These are phyloP conservation scores for Oncorhynchus gorbuscha DNA, from an alignment of 2,113 vertebrate species.

Conservation along the genomic window DNA sequence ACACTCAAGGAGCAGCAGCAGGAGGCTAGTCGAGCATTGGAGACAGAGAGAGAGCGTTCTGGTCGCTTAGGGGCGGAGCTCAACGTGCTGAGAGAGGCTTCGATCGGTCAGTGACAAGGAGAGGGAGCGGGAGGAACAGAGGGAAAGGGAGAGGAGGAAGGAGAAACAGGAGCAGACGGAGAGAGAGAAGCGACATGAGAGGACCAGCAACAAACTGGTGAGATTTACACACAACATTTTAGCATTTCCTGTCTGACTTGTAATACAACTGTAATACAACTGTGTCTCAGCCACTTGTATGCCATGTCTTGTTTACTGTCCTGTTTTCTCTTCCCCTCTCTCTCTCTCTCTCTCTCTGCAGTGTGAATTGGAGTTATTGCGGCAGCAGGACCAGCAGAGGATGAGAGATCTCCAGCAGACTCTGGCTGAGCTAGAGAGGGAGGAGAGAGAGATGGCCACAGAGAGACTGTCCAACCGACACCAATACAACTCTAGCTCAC, in stretches of 20 bases:
- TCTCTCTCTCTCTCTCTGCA: conserved; percentile 43
- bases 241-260: too few species aligned
- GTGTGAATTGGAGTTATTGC: conserved; percentile 80
- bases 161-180: conserved; percentile 67
- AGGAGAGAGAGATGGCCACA: conserved; percentile 60
- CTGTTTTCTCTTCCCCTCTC: neutral
- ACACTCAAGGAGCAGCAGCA: conserved; percentile 70
- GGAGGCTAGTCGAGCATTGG: conserved; percentile 63
- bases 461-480: conserved; percentile 38
- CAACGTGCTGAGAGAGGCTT: conserved; percentile 63
- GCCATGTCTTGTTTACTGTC: too few species aligned
- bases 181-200: conserved; percentile 65
- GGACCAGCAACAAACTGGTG: conserved; percentile 75
- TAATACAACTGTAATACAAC: too few species aligned
- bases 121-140: conserved; percentile 48
- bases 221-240: conserved; percentile 12
- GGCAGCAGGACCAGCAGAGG: conserved; percentile 79
- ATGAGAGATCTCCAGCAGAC: conserved; percentile 82
- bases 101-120: conserved; percentile 59
- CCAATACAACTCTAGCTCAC: conserved; percentile 27
- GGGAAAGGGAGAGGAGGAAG: conserved; percentile 54
- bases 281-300: too few species aligned
- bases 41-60: conserved; percentile 59
- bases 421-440: conserved; percentile 69
- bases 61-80: conserved; percentile 62